Evolutionary conservation across 2,113 vertebrate genomes (phyloP).

Genomic region (Natator depressus): DNA sequence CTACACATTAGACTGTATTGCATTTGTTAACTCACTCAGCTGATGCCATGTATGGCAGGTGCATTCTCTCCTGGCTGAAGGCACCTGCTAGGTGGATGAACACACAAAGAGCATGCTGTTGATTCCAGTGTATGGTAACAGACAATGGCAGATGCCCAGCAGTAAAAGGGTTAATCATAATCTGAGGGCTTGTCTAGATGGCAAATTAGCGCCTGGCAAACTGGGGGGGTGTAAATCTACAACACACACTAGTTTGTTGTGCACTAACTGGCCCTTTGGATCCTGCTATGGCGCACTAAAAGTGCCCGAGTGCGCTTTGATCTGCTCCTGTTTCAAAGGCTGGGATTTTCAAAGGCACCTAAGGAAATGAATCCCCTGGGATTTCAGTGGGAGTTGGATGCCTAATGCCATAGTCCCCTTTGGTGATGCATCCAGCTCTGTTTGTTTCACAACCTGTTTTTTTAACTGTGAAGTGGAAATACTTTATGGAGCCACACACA

Average conservation of each 20-base stretch:
- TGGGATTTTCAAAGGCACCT: background rate
- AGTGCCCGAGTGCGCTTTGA: background rate
- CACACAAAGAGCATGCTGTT: constrained; percentile 18
- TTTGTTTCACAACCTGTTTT: background rate
- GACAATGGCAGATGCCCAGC: background rate
- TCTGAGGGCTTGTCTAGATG: background rate
- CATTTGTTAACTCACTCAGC: background rate
- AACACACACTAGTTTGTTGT: background rate
- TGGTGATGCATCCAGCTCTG: background rate
- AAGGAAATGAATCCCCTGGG: accelerated
- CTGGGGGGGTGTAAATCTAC: too few relatives aligned
- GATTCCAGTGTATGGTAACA: background rate
- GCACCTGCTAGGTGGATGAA: accelerated
- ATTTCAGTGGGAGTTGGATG: background rate
- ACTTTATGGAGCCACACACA: background rate
- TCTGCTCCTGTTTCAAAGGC: background rate
- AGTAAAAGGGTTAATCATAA: constrained; percentile 42
- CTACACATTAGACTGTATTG: background rate
- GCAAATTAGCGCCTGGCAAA: background rate
- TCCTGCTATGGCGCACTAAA: background rate
- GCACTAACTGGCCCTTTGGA: background rate
- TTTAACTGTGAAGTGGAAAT: background rate
- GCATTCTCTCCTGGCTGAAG: constrained; percentile 29
- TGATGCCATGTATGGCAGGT: background rate
- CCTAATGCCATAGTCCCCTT: accelerated